A percentile compares a stretch with the other conserved stretches of the same genome.
Conservation (phyloP, 2,113 vertebrate genomes). For the Tragelaphus imberbis region DNA sequence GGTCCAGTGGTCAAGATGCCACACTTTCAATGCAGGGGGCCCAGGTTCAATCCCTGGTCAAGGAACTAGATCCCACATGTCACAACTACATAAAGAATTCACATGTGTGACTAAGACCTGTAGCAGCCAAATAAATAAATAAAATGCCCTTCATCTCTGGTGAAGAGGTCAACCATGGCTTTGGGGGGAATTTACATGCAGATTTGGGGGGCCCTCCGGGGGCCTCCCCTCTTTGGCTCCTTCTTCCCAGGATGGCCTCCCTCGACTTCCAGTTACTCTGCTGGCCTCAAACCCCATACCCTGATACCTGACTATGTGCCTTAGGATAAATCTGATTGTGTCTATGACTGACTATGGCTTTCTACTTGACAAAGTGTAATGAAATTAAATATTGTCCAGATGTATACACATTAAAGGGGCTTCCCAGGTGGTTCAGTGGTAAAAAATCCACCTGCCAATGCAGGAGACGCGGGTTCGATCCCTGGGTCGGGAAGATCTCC, state of each 20-base stretch:
- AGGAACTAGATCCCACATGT: neutral
- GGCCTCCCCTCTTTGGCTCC: neutral
- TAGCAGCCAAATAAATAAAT: neutral
- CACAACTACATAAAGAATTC: neutral
- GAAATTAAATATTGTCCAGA: neutral
- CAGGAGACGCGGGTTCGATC: accelerated
- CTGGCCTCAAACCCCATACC: neutral
- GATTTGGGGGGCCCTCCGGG: neutral
- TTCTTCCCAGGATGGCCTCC: neutral
- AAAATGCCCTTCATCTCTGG: neutral
- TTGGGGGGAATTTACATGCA: neutral
- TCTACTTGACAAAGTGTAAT: neutral
- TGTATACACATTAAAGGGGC: neutral
- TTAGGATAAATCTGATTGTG: neutral
- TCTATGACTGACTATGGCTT: neutral
- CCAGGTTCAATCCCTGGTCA: neutral
- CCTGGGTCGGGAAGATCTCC: neutral
- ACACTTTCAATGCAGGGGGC: neutral
- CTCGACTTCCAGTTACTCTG: neutral
- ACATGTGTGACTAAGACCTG: neutral
- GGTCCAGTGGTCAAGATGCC: neutral
- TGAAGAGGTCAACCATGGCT: neutral
- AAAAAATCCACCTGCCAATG: neutral
- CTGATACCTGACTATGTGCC: neutral
- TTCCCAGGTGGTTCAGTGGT: neutral